Evolutionary conservation across 2,888 invertebrate species (phyloP).

Genomic region (Teleiodes luculella): DNA sequence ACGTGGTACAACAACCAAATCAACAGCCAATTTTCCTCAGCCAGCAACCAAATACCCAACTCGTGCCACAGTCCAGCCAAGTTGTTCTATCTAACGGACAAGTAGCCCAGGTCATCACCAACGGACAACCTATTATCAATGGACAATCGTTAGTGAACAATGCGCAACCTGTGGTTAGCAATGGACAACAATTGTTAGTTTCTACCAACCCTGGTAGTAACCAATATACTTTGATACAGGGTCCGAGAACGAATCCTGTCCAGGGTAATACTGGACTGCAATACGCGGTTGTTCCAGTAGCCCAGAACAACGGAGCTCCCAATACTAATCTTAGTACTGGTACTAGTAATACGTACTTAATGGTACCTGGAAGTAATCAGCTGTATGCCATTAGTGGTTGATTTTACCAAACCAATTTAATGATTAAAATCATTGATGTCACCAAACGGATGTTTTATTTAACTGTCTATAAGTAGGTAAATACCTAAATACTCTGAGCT

Average conservation of each 20-base stretch:
- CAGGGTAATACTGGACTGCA: background rate
- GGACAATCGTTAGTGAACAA: background rate
- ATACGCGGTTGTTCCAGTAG: slow-evolving; percentile 39
- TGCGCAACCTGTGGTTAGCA: background rate
- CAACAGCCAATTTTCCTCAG: slow-evolving; percentile 12
- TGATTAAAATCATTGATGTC: background rate
- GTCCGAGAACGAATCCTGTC: slow-evolving; percentile 19
- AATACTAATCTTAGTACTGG: background rate
- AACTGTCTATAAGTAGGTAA: no score
- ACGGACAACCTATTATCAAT: slow-evolving; percentile 9
- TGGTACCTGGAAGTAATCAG: slow-evolving; percentile 13
- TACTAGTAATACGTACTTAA: slow-evolving; percentile 5
- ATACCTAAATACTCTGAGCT: no score
- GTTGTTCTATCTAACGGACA: slow-evolving; percentile 19
- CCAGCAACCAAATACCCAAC: slow-evolving; percentile 12
- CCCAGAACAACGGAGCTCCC: slow-evolving; percentile 14
- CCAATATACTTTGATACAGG: slow-evolving; percentile 5
- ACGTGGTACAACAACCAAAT: slow-evolving; percentile 5
- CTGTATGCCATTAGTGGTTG: slow-evolving; percentile 4
- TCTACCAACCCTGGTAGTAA: slow-evolving; percentile 20
- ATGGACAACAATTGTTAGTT: slow-evolving; percentile 11
- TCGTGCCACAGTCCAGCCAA: background rate
- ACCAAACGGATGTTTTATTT: background rate
- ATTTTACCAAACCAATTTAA: background rate
- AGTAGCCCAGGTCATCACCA: background rate